phyloP scores from a whole-genome alignment of 2,888 invertebrate species.

The Julus scandinavius region DNA sequence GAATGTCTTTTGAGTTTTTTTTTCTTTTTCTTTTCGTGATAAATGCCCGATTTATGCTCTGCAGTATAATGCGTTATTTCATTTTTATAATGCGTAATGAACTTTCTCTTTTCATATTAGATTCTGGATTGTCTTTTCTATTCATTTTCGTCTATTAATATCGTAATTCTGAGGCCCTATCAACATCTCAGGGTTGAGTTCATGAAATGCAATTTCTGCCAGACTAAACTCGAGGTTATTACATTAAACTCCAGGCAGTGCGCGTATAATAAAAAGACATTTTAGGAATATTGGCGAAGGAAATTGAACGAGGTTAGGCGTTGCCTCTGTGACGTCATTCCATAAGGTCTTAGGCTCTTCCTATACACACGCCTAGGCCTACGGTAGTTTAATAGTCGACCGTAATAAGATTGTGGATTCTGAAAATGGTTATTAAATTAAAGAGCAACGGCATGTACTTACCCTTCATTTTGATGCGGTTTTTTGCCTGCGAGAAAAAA shows the following conservation, averaged over 20 bases:
- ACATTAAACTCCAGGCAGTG: slow-evolving; percentile 42
- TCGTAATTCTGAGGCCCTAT: slow-evolving; percentile 38
- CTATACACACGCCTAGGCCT: neutral
- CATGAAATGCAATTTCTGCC: slow-evolving; percentile 42
- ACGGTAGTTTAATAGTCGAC: neutral
- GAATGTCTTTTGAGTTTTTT: neutral
- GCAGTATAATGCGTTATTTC: slow-evolving; percentile 34
- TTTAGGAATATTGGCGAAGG: slow-evolving; percentile 31
- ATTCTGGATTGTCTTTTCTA: slow-evolving; percentile 33
- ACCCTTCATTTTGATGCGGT: slow-evolving; percentile 13
- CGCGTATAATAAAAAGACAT: slow-evolving; percentile 24
- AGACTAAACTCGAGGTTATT: slow-evolving; percentile 42
- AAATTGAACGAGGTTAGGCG: slow-evolving; percentile 38
- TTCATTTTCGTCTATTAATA: slow-evolving; percentile 42
- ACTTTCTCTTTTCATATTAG: slow-evolving; percentile 38
- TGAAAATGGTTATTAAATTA: slow-evolving; percentile 42
- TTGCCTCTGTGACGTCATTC: slow-evolving; percentile 19
- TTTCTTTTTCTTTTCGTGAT: neutral
- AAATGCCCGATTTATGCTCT: slow-evolving; percentile 30
- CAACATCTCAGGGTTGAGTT: slow-evolving; percentile 42
- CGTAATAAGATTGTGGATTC: slow-evolving; percentile 39
- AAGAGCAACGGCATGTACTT: slow-evolving; percentile 31
- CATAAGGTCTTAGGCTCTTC: neutral
- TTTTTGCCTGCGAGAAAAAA: neutral
- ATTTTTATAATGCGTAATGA: slow-evolving; percentile 42